A percentile compares a stretch with the other conserved stretches of the same genome.
Evolutionary conservation across 2,888 invertebrate species (phyloP).

Genomic region (Polydrusus pterygomalis): DNA sequence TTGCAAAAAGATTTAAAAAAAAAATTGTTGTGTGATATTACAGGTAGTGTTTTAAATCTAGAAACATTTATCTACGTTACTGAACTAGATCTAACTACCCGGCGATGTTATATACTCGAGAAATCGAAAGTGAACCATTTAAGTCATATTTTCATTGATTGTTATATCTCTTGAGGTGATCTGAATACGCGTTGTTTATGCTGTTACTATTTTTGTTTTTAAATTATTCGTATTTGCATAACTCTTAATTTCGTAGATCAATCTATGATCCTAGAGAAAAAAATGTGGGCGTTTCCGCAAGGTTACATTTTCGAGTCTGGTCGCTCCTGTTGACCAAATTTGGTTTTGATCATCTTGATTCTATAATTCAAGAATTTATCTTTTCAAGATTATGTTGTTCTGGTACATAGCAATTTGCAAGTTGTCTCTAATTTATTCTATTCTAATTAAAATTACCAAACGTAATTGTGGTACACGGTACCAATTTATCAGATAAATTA

Average conservation of each 20-base stretch:
- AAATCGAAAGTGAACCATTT: slow-evolving; percentile 58
- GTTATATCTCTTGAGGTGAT: slow-evolving; percentile 55
- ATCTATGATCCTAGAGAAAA: slow-evolving; percentile 27
- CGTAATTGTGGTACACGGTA: neutral
- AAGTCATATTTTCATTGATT: slow-evolving; percentile 58
- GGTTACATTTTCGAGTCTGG: slow-evolving; percentile 20
- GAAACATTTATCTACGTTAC: slow-evolving; percentile 25
- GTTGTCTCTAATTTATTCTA: neutral
- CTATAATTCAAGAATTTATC: neutral
- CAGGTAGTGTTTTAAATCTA: no score
- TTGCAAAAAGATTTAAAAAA: no score
- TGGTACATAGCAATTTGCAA: neutral
- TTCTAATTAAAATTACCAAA: neutral
- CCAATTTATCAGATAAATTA: neutral
- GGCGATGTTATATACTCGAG: slow-evolving; percentile 54
- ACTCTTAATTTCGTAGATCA: slow-evolving; percentile 39
- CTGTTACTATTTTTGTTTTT: slow-evolving; percentile 48
- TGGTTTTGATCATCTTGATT: slow-evolving; percentile 20
- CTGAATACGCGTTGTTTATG: slow-evolving; percentile 54
- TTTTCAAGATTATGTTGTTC: neutral
- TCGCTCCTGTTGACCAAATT: slow-evolving; percentile 40
- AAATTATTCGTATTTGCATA: slow-evolving; percentile 52
- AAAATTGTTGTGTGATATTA: no score
- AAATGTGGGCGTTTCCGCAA: slow-evolving; percentile 46
- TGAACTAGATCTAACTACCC: slow-evolving; percentile 49